Evolutionary conservation across 1,140 invertebrate species (phyloP).

Genomic region (Lineus longissimus): DNA sequence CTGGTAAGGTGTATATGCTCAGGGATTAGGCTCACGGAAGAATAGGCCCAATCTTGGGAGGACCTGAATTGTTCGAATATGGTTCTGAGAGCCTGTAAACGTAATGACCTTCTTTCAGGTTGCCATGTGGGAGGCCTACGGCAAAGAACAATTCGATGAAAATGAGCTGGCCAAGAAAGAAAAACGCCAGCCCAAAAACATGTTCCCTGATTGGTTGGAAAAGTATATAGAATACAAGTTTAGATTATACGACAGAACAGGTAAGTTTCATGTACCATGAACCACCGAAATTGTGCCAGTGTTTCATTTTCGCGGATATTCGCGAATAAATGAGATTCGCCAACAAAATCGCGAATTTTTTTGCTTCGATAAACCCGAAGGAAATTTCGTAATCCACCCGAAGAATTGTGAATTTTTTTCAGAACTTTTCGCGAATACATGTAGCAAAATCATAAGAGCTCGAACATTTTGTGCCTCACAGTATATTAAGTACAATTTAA

Average conservation of each 20-base stretch:
- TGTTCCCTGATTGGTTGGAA: conserved; percentile 47
- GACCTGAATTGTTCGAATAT: too few species aligned
- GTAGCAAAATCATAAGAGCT: too few species aligned
- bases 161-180: conserved; percentile 19
- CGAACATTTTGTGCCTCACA: too few species aligned
- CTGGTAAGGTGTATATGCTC: background rate
- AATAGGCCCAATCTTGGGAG: too few species aligned
- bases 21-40: background rate
- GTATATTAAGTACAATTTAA: too few species aligned
- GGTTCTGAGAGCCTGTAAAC: background rate
- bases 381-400: background rate
- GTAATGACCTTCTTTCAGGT: background rate
- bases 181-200: background rate
- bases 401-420: background rate
- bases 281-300: background rate
- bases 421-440: background rate
- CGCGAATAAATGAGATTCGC: background rate
- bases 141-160: background rate
- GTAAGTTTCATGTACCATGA: conserved; percentile 20
- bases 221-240: conserved; percentile 52
- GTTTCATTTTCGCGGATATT: background rate
- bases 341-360: background rate
- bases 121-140: conserved; percentile 11
- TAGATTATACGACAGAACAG: conserved; percentile 48
- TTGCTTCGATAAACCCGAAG: background rate